phyloP scores from a whole-genome alignment of 2,113 vertebrate genomes.

The Rhabdomys dilectus region DNA sequence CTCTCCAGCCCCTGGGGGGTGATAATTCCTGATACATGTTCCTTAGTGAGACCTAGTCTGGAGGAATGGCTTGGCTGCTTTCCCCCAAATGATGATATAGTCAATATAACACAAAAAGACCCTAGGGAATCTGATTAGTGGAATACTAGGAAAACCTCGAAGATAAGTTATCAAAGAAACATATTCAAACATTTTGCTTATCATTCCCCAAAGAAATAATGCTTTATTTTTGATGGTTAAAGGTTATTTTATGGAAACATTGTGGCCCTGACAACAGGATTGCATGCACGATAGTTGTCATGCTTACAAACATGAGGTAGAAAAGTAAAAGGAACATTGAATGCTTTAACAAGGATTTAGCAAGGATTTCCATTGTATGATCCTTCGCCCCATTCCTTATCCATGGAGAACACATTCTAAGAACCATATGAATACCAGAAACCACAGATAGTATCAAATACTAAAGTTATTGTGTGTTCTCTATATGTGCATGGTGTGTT shows the following conservation, averaged over 20 bases:
- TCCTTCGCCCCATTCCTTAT: background rate
- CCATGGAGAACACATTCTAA: background rate
- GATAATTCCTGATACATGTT: background rate
- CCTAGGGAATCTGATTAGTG: background rate
- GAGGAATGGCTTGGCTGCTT: background rate
- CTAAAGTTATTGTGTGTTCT: background rate
- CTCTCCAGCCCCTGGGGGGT: background rate
- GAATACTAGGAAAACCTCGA: background rate
- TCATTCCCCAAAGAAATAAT: background rate
- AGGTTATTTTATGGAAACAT: background rate
- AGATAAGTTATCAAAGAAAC: constrained; percentile 3
- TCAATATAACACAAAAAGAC: background rate
- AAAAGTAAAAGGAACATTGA: background rate
- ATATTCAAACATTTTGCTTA: background rate
- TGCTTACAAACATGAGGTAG: background rate
- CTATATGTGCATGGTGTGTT: background rate
- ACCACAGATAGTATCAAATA: background rate
- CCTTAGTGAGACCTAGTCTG: background rate
- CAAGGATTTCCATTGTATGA: background rate
- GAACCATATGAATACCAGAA: background rate
- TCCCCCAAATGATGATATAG: background rate
- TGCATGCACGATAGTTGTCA: background rate
- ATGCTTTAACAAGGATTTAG: background rate
- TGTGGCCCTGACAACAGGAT: background rate
- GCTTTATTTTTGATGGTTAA: background rate